These are phyloP conservation scores for Danio kyathit DNA, from an alignment of 2,797 vertebrate species.

Conservation along the genomic window DNA sequence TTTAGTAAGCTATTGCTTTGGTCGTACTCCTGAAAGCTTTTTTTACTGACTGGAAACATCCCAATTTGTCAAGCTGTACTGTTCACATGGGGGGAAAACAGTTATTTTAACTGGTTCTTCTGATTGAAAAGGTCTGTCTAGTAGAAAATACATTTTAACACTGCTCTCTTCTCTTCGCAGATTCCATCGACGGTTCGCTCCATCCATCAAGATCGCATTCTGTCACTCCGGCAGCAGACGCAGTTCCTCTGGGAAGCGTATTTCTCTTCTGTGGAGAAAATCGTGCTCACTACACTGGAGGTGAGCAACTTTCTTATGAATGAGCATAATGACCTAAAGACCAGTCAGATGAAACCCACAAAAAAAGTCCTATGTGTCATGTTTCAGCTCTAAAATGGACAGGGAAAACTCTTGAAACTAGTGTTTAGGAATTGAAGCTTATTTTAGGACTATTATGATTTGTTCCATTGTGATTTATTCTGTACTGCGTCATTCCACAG, in stretches of 20 bases:
- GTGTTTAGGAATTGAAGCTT: neutral
- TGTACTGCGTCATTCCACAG: neutral
- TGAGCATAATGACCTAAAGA: constrained; percentile 26
- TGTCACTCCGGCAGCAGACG: constrained; percentile 98
- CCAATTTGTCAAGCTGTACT: neutral
- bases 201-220: constrained; percentile 98
- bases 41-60: neutral
- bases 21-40: neutral
- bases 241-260: constrained; percentile 99
- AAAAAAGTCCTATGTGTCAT: neutral
- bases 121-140: neutral
- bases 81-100: neutral
- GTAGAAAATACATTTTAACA: neutral
- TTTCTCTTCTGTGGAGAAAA: constrained; percentile 99
- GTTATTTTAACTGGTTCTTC: neutral
- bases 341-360: neutral
- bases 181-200: constrained; percentile 98
- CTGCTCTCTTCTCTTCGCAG: constrained; percentile 71
- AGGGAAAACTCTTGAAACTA: neutral
- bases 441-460: neutral
- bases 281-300: constrained; percentile 98
- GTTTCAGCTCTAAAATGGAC: neutral
- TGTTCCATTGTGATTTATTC: neutral
- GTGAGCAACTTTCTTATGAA: constrained; percentile 74
- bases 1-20: neutral